Evolutionary conservation across 2,888 invertebrate species (phyloP).

Genomic region (Limulus polyphemus): DNA sequence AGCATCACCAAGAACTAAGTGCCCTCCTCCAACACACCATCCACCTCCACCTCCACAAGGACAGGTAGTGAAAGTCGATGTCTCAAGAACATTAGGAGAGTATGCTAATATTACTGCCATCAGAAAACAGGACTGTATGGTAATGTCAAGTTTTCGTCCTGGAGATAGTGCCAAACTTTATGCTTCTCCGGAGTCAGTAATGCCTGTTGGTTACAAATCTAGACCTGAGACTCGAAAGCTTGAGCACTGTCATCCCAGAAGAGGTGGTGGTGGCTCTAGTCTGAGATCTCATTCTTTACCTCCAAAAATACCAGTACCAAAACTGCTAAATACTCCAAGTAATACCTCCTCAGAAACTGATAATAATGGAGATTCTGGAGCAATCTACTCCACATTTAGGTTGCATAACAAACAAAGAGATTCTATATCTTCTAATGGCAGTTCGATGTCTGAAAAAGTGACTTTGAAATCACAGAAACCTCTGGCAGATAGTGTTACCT

Average conservation of each 20-base stretch:
- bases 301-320: constrained; percentile 12
- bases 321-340: constrained; percentile 10
- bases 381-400: constrained; percentile 18
- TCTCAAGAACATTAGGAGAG: constrained; percentile 27
- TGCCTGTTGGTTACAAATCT: constrained; percentile 44
- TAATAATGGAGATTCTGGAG: constrained; percentile 21
- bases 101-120: constrained; percentile 34
- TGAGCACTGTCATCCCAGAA: constrained; percentile 10
- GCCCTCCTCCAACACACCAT: constrained; percentile 65
- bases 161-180: constrained; percentile 71
- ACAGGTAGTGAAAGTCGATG: constrained; percentile 37
- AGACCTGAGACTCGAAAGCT: neutral
- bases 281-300: constrained; percentile 22
- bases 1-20: constrained; percentile 11
- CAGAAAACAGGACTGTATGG: constrained; percentile 34
- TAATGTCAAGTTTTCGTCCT: constrained; percentile 80
- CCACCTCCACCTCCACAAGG: constrained; percentile 66
- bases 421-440: constrained; percentile 22
- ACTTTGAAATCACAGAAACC: constrained; percentile 17
- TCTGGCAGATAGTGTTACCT: constrained; percentile 13
- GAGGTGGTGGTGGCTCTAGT: constrained; percentile 18
- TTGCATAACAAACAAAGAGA: constrained; percentile 17
- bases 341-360: constrained; percentile 21
- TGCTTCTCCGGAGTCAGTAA: constrained; percentile 77
- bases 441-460: constrained; percentile 18